Conservation (phyloP, 2,113 vertebrate genomes). For the Ahaetulla prasina region DNA sequence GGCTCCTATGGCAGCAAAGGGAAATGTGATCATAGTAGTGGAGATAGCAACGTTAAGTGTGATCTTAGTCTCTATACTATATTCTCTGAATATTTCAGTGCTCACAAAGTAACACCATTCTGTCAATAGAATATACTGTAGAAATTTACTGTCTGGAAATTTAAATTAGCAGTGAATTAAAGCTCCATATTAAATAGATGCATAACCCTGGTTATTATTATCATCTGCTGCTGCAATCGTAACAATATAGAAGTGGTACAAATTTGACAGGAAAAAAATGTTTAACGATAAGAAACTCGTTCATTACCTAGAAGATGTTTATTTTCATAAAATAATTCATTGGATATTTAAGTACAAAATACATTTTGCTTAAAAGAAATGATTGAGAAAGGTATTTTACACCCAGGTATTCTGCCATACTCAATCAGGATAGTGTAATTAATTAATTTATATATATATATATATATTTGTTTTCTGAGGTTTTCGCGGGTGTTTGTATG, state of each 20-base stretch:
- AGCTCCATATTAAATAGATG: not conserved
- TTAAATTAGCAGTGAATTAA: not conserved
- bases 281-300: not conserved
- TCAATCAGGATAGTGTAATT: not conserved
- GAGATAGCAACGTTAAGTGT: too few species aligned
- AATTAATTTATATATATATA: too few species aligned
- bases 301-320: not conserved
- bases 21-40: too few species aligned
- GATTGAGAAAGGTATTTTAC: rapidly evolving
- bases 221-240: not conserved
- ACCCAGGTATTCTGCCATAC: constrained; percentile 7
- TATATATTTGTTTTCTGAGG: too few species aligned
- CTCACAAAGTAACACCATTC: too few species aligned
- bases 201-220: not conserved
- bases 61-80: too few species aligned
- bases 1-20: too few species aligned
- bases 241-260: not conserved
- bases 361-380: not conserved
- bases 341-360: not conserved
- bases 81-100: too few species aligned
- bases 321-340: not conserved
- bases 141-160: too few species aligned
- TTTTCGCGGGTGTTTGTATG: too few species aligned
- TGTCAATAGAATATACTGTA: too few species aligned
- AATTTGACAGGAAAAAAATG: not conserved